phyloP scores from a whole-genome alignment of 2,113 vertebrate species.

The Ancistrus triradiatus region DNA sequence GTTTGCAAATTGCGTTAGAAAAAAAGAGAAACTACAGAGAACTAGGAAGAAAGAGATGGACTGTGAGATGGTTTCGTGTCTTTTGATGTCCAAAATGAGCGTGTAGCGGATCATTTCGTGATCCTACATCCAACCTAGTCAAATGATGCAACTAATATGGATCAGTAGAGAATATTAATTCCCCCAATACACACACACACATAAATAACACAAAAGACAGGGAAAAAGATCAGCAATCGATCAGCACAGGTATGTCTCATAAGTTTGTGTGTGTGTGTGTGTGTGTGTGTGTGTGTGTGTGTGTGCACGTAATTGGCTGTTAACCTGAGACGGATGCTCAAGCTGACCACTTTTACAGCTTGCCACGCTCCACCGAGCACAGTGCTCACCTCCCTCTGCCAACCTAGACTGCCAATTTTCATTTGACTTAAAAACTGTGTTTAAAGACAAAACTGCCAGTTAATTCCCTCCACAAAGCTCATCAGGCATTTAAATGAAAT shows the following conservation, averaged over 20 bases:
- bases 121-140: constrained; percentile 50
- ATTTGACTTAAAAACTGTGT: no score
- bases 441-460: constrained; percentile 1
- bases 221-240: neutral
- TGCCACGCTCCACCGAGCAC: constrained; percentile 2
- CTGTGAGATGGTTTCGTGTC: neutral
- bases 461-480: no score
- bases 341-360: neutral
- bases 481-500: no score
- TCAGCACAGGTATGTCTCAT: constrained; percentile 1
- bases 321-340: constrained; percentile 3
- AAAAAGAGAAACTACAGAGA: no score
- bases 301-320: constrained; percentile 17
- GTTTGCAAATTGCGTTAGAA: constrained; percentile 14
- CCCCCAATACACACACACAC: constrained; percentile 10
- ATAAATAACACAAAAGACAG: neutral
- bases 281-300: constrained; percentile 1
- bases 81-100: constrained; percentile 49
- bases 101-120: constrained; percentile 50
- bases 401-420: neutral
- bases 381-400: neutral
- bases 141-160: constrained; percentile 50
- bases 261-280: neutral
- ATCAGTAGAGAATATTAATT: constrained; percentile 17
- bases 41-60: neutral